Evolutionary conservation across 2,888 invertebrate genomes (phyloP).

Genomic region (Parochlus steinenii): DNA sequence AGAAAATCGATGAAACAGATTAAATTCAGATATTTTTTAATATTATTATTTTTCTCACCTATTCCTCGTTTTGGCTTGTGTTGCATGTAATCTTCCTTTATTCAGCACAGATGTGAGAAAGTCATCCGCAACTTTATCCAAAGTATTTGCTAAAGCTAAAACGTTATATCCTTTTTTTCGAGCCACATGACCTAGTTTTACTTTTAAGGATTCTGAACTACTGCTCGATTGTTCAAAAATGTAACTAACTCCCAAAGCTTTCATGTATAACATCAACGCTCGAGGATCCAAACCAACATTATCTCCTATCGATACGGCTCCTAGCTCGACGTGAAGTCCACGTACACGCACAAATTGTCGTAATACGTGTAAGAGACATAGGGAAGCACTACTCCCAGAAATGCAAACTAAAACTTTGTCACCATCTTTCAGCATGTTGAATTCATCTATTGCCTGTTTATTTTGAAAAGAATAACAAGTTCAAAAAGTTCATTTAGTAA

Average conservation of each 20-base stretch:
- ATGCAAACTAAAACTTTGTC: slow-evolving; percentile 73
- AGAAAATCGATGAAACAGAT: slow-evolving; percentile 20
- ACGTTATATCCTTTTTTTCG: slow-evolving; percentile 67
- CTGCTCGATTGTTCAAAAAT: slow-evolving; percentile 54
- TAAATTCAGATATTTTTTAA: slow-evolving; percentile 1
- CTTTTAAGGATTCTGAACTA: slow-evolving; percentile 30
- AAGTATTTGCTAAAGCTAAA: slow-evolving; percentile 70
- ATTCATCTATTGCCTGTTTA: slow-evolving; percentile 57
- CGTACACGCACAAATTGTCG: slow-evolving; percentile 66
- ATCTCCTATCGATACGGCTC: slow-evolving; percentile 35
- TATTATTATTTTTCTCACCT: slow-evolving; percentile 31
- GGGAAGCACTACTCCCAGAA: slow-evolving; percentile 67
- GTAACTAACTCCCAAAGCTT: slow-evolving; percentile 54
- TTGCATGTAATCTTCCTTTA: slow-evolving; percentile 57
- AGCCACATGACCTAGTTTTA: slow-evolving; percentile 55
- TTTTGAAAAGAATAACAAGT: slow-evolving; percentile 12
- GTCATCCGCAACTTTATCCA: slow-evolving; percentile 69
- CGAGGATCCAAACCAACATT: slow-evolving; percentile 62
- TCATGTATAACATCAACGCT: slow-evolving; percentile 56
- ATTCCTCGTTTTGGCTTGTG: slow-evolving; percentile 66
- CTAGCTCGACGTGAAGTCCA: slow-evolving; percentile 54
- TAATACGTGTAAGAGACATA: slow-evolving; percentile 68
- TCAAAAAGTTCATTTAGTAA: slow-evolving; percentile 1
- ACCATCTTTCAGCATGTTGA: slow-evolving; percentile 65
- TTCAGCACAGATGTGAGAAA: slow-evolving; percentile 70